A percentile compares a stretch with the other conserved stretches of the same genome.
Conservation (phyloP, 2,797 vertebrate species). For the Alauda arvensis region DNA sequence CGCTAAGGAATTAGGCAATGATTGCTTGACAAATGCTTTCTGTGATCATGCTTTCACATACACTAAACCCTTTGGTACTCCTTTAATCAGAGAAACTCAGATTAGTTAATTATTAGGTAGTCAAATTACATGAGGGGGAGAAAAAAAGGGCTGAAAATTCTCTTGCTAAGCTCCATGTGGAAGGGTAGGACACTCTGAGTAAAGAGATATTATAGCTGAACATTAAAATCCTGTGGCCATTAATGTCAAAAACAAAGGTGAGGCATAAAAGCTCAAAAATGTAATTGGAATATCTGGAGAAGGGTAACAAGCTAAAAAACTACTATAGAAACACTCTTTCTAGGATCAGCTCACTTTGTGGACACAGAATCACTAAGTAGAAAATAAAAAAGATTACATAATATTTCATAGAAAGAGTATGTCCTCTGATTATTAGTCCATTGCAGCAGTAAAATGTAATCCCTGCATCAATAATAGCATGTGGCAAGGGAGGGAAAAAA, state of each 20-base stretch:
- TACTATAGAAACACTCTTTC: background rate
- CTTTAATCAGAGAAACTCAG: background rate
- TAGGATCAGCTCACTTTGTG: background rate
- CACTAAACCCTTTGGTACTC: background rate
- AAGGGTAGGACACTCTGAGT: background rate
- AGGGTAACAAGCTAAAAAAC: background rate
- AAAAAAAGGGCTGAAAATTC: background rate
- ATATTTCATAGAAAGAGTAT: background rate
- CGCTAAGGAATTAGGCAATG: background rate
- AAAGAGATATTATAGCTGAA: background rate
- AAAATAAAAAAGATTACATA: background rate
- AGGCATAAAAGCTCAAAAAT: background rate
- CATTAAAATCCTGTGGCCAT: background rate
- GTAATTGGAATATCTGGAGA: background rate
- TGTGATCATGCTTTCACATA: background rate
- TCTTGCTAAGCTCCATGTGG: background rate
- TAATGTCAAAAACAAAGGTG: background rate
- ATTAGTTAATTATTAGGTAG: background rate
- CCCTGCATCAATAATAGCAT: background rate
- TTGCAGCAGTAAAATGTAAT: background rate
- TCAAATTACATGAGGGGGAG: background rate
- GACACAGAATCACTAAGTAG: background rate
- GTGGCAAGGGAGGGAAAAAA: background rate
- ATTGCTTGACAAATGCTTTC: background rate
- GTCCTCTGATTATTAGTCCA: background rate